Percentiles rank a stretch among this genome's conserved stretches.
Evolutionary conservation across 2,888 invertebrate genomes (phyloP).

Genomic region (Tenthredo notha): DNA sequence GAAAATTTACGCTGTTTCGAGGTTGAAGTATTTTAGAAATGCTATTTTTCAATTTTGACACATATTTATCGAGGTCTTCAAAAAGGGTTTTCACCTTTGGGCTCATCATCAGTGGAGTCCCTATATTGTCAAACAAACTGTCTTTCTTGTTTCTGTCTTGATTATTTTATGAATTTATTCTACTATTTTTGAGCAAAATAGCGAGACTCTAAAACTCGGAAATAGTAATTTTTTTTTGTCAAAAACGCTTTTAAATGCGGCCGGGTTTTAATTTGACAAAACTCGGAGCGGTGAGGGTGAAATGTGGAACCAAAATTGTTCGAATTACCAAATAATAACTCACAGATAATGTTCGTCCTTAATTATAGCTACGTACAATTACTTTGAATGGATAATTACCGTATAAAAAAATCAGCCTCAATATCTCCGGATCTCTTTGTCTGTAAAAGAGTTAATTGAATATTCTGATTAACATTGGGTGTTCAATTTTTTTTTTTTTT

Average conservation of each 20-base stretch:
- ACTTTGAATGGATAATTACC: background rate
- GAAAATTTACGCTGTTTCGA: background rate
- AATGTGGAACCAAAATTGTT: background rate
- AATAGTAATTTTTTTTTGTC: background rate
- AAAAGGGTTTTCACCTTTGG: background rate
- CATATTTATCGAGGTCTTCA: background rate
- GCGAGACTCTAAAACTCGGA: background rate
- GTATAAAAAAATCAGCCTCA: slow-evolving; percentile 16
- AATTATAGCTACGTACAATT: slow-evolving; percentile 13
- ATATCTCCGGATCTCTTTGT: background rate
- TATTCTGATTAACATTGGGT: slow-evolving; percentile 22
- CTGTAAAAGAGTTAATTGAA: slow-evolving; percentile 26
- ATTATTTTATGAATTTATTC: background rate
- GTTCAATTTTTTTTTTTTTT: background rate
- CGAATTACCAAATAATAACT: background rate
- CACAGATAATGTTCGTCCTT: background rate
- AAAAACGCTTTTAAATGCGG: background rate
- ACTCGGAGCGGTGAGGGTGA: background rate
- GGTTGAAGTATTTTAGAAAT: background rate
- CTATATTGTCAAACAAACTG: background rate
- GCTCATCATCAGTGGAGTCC: background rate
- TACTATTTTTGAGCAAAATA: background rate
- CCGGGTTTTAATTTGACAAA: background rate
- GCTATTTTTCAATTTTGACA: background rate
- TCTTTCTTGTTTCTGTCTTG: background rate